These are phyloP conservation scores for Xylota segnis DNA, from an alignment of 2,888 invertebrate species.

Conservation along the genomic window DNA sequence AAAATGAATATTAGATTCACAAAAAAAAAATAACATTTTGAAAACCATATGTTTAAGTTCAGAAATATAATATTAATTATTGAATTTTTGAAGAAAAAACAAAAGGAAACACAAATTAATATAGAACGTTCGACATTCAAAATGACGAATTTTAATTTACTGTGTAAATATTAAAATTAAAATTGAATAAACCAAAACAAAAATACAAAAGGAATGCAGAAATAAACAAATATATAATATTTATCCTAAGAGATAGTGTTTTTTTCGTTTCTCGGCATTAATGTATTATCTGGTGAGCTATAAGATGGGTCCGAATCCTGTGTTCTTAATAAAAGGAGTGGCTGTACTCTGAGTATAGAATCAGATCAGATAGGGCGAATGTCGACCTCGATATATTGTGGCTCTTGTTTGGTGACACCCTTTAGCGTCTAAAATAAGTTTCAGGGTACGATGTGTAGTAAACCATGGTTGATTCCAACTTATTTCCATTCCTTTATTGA, in stretches of 20 bases:
- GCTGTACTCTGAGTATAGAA: too few relatives aligned
- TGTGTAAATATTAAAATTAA: slow-evolving; percentile 70
- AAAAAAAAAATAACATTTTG: slow-evolving; percentile 43
- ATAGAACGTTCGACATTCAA: slow-evolving; percentile 67
- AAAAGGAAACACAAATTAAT: slow-evolving; percentile 47
- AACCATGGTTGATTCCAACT: too few relatives aligned
- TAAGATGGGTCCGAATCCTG: too few relatives aligned
- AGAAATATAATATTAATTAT: slow-evolving; percentile 55
- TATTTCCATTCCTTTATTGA: too few relatives aligned
- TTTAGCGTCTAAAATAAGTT: too few relatives aligned
- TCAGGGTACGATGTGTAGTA: too few relatives aligned
- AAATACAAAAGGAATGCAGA: slow-evolving; percentile 60
- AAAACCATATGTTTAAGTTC: slow-evolving; percentile 68
- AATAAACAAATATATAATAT: slow-evolving; percentile 76
- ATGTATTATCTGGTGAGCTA: too few relatives aligned
- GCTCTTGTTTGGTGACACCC: too few relatives aligned
- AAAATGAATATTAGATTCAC: slow-evolving; percentile 61
- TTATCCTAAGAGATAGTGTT: slow-evolving; percentile 59
- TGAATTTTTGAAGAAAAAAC: slow-evolving; percentile 62
- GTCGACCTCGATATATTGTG: too few relatives aligned
- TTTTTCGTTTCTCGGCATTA: neutral
- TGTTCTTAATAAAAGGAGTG: too few relatives aligned
- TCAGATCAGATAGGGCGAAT: too few relatives aligned
- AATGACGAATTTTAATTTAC: slow-evolving; percentile 71
- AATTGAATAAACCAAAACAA: slow-evolving; percentile 54